These are phyloP conservation scores for Heloderma charlesbogerti DNA, from an alignment of 2,113 vertebrate species.

Conservation along the genomic window DNA sequence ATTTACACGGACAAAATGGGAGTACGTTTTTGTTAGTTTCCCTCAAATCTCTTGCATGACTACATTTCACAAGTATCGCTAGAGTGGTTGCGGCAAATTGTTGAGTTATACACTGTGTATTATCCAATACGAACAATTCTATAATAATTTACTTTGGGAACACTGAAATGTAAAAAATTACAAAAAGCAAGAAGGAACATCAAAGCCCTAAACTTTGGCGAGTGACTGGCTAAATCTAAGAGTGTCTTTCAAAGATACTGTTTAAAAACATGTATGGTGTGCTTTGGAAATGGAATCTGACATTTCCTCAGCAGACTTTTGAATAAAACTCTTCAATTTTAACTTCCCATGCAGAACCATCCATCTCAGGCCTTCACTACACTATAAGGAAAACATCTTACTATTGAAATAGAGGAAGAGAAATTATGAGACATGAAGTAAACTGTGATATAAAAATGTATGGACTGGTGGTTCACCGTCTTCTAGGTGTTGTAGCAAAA, in stretches of 20 bases:
- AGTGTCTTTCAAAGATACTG: neutral
- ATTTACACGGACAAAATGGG: neutral
- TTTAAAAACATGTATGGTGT: neutral
- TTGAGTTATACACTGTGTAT: neutral
- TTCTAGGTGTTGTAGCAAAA: neutral
- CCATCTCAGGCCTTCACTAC: neutral
- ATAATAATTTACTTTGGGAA: neutral
- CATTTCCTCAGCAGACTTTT: neutral
- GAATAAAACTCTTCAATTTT: neutral
- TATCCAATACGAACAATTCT: neutral
- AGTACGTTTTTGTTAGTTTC: neutral
- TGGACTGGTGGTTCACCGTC: neutral
- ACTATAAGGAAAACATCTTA: neutral
- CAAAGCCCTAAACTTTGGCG: neutral
- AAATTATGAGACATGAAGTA: neutral
- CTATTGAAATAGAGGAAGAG: neutral
- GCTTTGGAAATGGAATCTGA: accelerated
- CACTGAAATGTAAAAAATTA: neutral
- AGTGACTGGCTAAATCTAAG: neutral
- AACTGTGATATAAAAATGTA: neutral
- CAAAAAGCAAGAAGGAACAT: neutral
- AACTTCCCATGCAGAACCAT: neutral
- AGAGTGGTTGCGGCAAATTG: neutral
- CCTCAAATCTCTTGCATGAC: neutral
- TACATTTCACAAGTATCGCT: neutral